Percentiles rank a stretch among this genome's conserved stretches.
These are phyloP conservation scores for Anneissia japonica DNA, from an alignment of 35 echinoderm and acorn worm genomes.

Conservation along the genomic window DNA sequence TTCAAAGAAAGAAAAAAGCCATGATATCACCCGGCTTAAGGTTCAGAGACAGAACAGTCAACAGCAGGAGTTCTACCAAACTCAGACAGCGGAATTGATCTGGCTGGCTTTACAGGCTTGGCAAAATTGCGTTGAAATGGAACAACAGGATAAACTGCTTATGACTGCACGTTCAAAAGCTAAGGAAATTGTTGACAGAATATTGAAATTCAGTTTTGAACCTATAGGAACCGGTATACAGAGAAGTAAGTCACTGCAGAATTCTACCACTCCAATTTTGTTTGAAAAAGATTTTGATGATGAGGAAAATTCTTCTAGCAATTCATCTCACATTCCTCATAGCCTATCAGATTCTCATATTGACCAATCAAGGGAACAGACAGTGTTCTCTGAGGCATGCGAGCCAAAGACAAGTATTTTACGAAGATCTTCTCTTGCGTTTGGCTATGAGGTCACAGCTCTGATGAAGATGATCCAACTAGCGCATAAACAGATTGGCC, in stretches of 20 bases:
- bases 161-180: constrained; percentile 37
- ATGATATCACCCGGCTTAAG: not conserved
- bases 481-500: constrained; percentile 48
- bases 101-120: constrained; percentile 88
- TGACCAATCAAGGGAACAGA: too few relatives aligned
- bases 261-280: not conserved
- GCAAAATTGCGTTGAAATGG: constrained; percentile 50
- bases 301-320: not conserved
- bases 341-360: not conserved
- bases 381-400: not conserved
- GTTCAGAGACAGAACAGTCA: constrained; percentile 40
- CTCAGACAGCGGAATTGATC: constrained; percentile 58
- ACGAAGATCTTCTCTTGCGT: constrained; percentile 54
- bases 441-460: constrained; percentile 46
- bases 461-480: constrained; percentile 49
- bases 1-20: constrained; percentile 37
- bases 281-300: not conserved
- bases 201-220: constrained; percentile 64
- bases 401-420: constrained; percentile 12
- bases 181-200: constrained; percentile 32
- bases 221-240: constrained; percentile 8
- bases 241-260: constrained; percentile 9
- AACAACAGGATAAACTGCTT: constrained; percentile 49
- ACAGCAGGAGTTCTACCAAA: constrained; percentile 39
- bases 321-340: not conserved